Evolutionary conservation across 2,113 vertebrate species (phyloP).

Genomic region (Suricata suricatta): DNA sequence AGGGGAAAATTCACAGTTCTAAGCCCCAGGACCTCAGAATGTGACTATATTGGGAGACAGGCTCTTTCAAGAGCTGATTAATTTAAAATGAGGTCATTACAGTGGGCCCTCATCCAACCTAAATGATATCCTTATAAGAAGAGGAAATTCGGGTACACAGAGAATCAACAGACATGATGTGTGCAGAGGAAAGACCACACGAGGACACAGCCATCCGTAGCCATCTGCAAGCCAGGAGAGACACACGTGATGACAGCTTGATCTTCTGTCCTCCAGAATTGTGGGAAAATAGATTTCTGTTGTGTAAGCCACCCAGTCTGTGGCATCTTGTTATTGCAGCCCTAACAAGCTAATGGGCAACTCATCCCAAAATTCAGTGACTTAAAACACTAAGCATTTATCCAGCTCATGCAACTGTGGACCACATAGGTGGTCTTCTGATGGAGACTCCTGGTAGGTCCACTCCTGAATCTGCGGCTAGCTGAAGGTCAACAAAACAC

Average conservation of each 20-base stretch:
- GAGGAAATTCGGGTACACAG: not conserved
- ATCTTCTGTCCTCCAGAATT: not conserved
- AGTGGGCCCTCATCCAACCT: too few relatives aligned
- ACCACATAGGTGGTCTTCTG: not conserved
- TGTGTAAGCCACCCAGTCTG: not conserved
- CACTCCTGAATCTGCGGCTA: not conserved
- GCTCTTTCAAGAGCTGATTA: not conserved
- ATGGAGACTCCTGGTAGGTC: not conserved
- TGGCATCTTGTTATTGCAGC: not conserved
- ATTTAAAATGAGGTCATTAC: not conserved
- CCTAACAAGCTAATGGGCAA: not conserved
- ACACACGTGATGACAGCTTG: not conserved
- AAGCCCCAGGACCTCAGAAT: not conserved
- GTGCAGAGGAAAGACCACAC: not conserved
- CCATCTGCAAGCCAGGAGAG: not conserved
- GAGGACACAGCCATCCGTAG: not conserved
- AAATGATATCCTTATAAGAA: not conserved
- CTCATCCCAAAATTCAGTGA: not conserved
- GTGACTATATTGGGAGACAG: not conserved
- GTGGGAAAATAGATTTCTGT: not conserved
- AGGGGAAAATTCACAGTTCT: not conserved
- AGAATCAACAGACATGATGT: not conserved
- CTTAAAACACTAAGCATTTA: not conserved
- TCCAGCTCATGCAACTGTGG: not conserved
- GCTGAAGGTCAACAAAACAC: not conserved